Conservation (phyloP, 2,888 invertebrate species). For the Linnaemya vulpina region DNA sequence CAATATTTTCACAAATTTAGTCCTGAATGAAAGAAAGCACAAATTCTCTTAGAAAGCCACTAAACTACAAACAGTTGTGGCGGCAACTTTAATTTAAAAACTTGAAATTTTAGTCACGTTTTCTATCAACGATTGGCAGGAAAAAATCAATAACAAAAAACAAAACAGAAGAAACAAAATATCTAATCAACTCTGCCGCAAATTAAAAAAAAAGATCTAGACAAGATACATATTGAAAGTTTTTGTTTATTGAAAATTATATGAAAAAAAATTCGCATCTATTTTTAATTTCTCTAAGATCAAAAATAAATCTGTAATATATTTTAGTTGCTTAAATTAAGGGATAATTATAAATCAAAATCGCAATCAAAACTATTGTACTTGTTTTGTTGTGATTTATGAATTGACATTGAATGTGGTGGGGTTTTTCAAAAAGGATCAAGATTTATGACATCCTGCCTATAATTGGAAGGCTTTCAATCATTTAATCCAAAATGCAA, state of each 20-base stretch:
- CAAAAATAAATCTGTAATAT: constrained; percentile 16
- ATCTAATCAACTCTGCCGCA: constrained; percentile 58
- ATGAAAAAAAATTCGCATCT: not conserved
- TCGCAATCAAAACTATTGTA: constrained; percentile 49
- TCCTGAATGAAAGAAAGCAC: constrained; percentile 28
- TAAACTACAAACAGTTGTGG: constrained; percentile 37
- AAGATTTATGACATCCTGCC: constrained; percentile 71
- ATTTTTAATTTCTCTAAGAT: not conserved
- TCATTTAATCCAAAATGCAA: constrained; percentile 49
- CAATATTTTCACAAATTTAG: constrained; percentile 56
- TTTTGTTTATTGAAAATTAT: constrained; percentile 2
- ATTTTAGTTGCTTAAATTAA: constrained; percentile 27
- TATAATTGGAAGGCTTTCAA: constrained; percentile 67
- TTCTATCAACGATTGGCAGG: constrained; percentile 62
- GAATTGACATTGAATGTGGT: constrained; percentile 1
- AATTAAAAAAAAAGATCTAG: constrained; percentile 13
- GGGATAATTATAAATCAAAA: constrained; percentile 63
- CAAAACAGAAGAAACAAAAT: not conserved
- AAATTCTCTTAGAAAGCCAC: constrained; percentile 2
- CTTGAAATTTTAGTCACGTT: constrained; percentile 67
- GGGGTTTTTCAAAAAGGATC: constrained; percentile 41
- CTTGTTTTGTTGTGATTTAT: constrained; percentile 34
- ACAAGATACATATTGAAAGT: constrained; percentile 30
- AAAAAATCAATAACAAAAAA: constrained; percentile 63
- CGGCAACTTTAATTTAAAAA: constrained; percentile 53